These are phyloP conservation scores for Thera obeliscata DNA, from an alignment of 2,888 invertebrate genomes.

Conservation along the genomic window DNA sequence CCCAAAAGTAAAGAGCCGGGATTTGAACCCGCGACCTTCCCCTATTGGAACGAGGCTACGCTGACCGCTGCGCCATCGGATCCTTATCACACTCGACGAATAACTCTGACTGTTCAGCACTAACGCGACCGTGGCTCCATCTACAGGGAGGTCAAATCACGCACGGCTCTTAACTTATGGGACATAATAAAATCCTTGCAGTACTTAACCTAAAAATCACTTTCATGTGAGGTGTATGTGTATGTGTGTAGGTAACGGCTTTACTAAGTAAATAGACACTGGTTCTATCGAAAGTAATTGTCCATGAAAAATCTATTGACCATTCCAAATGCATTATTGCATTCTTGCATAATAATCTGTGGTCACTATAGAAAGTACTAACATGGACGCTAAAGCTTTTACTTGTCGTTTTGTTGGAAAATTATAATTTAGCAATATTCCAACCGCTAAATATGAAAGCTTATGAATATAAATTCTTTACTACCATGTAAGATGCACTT, in stretches of 20 bases:
- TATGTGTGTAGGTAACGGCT: neutral
- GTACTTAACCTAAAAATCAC: too few species aligned
- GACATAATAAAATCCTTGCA: too few species aligned
- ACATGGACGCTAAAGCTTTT: conserved; percentile 4
- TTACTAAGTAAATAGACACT: neutral
- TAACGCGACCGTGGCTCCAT: too few species aligned
- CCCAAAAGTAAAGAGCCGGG: too few species aligned
- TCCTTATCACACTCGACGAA: too few species aligned
- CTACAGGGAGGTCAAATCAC: too few species aligned
- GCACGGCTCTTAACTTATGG: too few species aligned
- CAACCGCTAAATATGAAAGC: conserved; percentile 6
- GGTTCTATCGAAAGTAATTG: conserved; percentile 7
- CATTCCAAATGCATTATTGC: conserved; percentile 23
- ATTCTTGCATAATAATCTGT: conserved; percentile 25
- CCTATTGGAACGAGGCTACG: too few species aligned
- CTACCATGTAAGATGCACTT: neutral
- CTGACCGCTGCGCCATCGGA: too few species aligned
- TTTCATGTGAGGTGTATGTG: too few species aligned
- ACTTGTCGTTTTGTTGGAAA: conserved; percentile 14
- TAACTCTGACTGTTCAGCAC: too few species aligned
- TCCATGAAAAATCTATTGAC: conserved; percentile 25
- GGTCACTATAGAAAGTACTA: conserved; percentile 33
- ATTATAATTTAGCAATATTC: conserved; percentile 13
- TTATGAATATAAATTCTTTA: neutral
- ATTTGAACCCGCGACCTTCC: too few species aligned